A percentile compares a stretch with the other conserved stretches of the same genome.
These are phyloP conservation scores for Propithecus perrieri DNA, from an alignment of 2,797 vertebrate genomes.

Conservation along the genomic window DNA sequence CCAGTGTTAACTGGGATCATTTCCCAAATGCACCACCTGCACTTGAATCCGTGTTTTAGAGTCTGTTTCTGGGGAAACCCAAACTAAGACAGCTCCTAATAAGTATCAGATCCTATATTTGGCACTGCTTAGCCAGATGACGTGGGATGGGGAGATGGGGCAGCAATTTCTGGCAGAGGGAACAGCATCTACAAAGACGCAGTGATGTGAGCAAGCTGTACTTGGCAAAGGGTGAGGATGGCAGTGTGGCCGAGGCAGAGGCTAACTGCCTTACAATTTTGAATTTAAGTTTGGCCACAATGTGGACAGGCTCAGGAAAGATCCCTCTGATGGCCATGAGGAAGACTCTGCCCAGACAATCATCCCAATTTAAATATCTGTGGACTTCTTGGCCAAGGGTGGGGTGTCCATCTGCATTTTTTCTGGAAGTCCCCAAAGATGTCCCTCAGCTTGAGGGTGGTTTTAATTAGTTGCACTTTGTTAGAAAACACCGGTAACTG, in stretches of 20 bases:
- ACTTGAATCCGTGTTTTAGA: constrained; percentile 14
- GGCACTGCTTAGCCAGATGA: background rate
- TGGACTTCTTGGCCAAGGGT: background rate
- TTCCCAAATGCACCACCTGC: background rate
- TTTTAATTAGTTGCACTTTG: constrained; percentile 12
- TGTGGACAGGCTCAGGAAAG: background rate
- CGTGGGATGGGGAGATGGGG: background rate
- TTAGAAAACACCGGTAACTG: background rate
- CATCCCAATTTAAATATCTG: background rate
- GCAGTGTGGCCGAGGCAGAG: no score
- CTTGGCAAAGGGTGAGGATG: background rate
- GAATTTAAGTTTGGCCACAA: background rate
- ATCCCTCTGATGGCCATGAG: background rate
- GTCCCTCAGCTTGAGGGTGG: background rate
- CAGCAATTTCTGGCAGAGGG: background rate
- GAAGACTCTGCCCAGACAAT: background rate
- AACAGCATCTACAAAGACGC: background rate
- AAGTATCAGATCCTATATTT: background rate
- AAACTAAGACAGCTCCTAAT: background rate
- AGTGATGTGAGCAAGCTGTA: background rate
- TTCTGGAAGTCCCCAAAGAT: background rate
- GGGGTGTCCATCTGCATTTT: background rate
- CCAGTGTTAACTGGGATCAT: background rate
- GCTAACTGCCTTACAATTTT: background rate
- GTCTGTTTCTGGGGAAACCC: background rate